Percentiles rank a stretch among this genome's conserved stretches.
Conservation (phyloP, 2,113 vertebrate genomes). For the Petromus typicus region DNA sequence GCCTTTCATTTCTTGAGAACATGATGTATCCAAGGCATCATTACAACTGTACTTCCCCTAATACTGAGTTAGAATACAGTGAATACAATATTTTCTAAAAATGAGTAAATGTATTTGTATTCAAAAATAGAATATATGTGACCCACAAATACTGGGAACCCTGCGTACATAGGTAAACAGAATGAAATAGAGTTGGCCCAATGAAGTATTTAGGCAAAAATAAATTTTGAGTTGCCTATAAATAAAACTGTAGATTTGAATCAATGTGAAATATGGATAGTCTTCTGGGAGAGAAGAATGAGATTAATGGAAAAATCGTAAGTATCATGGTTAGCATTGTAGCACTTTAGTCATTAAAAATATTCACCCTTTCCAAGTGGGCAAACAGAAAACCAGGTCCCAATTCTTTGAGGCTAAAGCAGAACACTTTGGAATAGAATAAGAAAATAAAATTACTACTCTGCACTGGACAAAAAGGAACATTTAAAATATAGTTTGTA, state of each 20-base stretch:
- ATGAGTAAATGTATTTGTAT: background rate
- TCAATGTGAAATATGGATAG: background rate
- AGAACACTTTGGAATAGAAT: background rate
- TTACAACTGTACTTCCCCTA: background rate
- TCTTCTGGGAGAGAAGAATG: background rate
- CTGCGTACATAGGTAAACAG: background rate
- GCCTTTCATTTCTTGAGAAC: slow-evolving; percentile 35
- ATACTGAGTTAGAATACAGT: background rate
- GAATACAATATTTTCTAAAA: background rate
- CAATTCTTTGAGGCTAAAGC: background rate
- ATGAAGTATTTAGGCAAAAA: background rate
- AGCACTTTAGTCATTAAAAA: background rate
- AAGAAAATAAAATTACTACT: background rate
- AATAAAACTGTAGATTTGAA: background rate
- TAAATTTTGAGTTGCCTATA: background rate
- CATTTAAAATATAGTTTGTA: background rate
- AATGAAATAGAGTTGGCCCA: background rate
- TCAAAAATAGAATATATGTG: background rate
- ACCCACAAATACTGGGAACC: background rate
- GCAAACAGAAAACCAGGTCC: background rate
- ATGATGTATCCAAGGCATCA: background rate
- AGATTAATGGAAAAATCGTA: background rate
- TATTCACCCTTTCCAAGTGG: background rate
- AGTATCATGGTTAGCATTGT: background rate
- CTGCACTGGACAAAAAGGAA: background rate